Evolutionary conservation across 2,888 invertebrate species (phyloP).

Genomic region (Drymonia ruficornis): DNA sequence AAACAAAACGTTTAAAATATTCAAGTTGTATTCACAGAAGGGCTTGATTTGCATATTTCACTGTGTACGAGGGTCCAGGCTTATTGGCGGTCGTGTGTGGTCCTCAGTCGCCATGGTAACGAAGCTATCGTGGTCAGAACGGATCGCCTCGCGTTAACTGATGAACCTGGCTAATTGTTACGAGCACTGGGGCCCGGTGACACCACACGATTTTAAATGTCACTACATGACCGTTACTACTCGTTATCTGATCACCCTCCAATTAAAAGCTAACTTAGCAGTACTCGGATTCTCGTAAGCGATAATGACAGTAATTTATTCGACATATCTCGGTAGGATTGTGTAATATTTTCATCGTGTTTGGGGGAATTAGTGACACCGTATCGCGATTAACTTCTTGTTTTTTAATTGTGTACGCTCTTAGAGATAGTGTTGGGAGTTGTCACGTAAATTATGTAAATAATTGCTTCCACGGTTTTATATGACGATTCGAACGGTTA

Average conservation of each 20-base stretch:
- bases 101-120: conserved; percentile 74
- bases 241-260: conserved; percentile 53
- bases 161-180: conserved; percentile 79
- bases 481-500: conserved; percentile 14
- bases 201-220: conserved; percentile 66
- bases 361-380: conserved; percentile 11
- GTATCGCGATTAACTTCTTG: conserved; percentile 18
- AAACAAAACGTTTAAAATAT: conserved; percentile 65
- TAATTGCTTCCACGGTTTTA: conserved; percentile 26
- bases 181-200: conserved; percentile 53
- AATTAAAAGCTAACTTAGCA: conserved; percentile 50
- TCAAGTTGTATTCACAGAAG: conserved; percentile 59
- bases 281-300: conserved; percentile 29
- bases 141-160: conserved; percentile 58
- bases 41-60: conserved; percentile 65
- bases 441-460: conserved; percentile 25
- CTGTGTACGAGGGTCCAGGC: conserved; percentile 49
- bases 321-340: conserved; percentile 27
- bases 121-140: conserved; percentile 46
- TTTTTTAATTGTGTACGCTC: conserved; percentile 34
- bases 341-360: conserved; percentile 20
- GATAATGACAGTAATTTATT: conserved; percentile 37
- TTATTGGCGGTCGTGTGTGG: conserved; percentile 76
- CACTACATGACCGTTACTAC: conserved; percentile 59
- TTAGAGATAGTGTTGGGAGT: conserved; percentile 14